Conservation (phyloP, 2,888 invertebrate genomes). For the Theodoxus fluviatilis region DNA sequence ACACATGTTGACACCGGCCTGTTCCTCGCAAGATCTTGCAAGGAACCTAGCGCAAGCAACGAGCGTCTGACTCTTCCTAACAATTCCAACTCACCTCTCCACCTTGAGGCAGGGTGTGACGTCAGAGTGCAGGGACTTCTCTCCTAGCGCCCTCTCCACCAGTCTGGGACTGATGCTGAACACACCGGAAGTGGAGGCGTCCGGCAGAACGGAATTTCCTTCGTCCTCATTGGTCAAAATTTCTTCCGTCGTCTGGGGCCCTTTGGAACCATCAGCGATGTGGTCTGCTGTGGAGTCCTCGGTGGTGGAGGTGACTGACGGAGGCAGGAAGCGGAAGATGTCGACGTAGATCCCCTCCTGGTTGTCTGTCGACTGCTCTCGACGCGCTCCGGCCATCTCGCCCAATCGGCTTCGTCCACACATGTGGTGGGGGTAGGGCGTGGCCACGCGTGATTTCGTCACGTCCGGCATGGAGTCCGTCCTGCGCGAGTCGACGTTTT, state of each 20-base stretch:
- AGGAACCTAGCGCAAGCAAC: too few species aligned
- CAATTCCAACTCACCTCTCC: too few species aligned
- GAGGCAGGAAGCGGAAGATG: slow-evolving; percentile 25
- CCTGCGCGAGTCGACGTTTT: slow-evolving; percentile 25
- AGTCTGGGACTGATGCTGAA: slow-evolving; percentile 18
- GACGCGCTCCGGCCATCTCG: background rate
- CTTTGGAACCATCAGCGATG: background rate
- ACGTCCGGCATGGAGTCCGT: slow-evolving; percentile 21
- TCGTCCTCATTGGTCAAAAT: slow-evolving; percentile 15
- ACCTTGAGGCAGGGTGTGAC: too few species aligned
- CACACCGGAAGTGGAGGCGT: slow-evolving; percentile 18
- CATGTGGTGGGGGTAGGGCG: background rate
- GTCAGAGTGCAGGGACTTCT: too few species aligned
- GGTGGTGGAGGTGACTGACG: too few species aligned
- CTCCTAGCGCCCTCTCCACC: too few species aligned
- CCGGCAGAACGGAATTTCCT: background rate
- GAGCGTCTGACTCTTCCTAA: too few species aligned
- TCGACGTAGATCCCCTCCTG: slow-evolving; percentile 30
- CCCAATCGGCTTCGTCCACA: background rate
- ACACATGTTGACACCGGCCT: too few species aligned
- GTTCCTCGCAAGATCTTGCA: too few species aligned
- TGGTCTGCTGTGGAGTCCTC: too few species aligned
- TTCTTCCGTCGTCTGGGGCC: slow-evolving; percentile 18
- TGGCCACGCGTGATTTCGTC: slow-evolving; percentile 13
- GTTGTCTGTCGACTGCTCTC: background rate